Conservation (phyloP, 2,888 invertebrate species). For the Cheilosia grossa region DNA sequence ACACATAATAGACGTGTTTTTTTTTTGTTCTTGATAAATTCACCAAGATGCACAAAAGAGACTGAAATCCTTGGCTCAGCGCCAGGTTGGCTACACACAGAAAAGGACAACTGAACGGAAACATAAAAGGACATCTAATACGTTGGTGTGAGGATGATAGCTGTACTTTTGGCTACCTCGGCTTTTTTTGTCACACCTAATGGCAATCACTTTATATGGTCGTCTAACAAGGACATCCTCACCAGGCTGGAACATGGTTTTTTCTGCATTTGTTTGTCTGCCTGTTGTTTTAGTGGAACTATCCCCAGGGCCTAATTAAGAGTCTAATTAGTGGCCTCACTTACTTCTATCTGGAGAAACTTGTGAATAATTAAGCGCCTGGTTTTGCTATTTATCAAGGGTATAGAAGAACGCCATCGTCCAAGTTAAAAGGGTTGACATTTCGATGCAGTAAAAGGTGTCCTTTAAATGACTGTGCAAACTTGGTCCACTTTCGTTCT, state of each 20-base stretch:
- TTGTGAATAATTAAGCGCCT: conserved; percentile 65
- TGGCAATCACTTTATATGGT: conserved; percentile 43
- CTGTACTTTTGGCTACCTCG: conserved; percentile 55
- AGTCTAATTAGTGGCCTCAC: conserved; percentile 66
- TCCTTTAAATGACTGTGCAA: conserved; percentile 64
- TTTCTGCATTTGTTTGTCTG: not conserved
- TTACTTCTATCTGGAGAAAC: conserved; percentile 42
- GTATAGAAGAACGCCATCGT: conserved; percentile 5
- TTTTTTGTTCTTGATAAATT: conserved; percentile 3
- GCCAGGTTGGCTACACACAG: conserved; percentile 48
- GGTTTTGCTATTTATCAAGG: conserved; percentile 66
- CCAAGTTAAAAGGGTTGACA: conserved; percentile 55
- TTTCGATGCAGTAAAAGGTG: conserved; percentile 66
- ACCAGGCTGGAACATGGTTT: not conserved
- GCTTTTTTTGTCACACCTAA: conserved; percentile 57
- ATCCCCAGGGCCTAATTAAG: conserved; percentile 67
- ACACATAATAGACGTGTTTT: conserved; percentile 45
- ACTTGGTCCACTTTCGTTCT: conserved; percentile 67
- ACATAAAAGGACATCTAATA: conserved; percentile 16
- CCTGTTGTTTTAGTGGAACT: conserved; percentile 11
- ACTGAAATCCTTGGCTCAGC: conserved; percentile 57
- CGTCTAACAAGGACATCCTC: conserved; percentile 54
- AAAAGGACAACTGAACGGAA: conserved; percentile 6
- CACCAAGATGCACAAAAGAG: conserved; percentile 3
- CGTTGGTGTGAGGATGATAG: conserved; percentile 8